Percentiles rank a stretch among this genome's conserved stretches.
phyloP scores from a whole-genome alignment of 2,888 invertebrate genomes.

The Proisotoma minuta region DNA sequence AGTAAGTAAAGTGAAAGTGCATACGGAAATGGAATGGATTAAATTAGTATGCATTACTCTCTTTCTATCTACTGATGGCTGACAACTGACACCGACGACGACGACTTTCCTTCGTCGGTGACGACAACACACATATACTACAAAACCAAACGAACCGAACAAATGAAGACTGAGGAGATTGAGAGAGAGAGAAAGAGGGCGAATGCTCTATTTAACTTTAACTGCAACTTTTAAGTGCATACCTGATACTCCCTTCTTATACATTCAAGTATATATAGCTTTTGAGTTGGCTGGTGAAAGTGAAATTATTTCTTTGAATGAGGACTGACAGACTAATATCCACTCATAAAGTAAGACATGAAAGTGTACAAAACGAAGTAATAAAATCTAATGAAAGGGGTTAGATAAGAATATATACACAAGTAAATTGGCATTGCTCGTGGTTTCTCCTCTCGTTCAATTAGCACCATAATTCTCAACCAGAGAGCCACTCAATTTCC shows the following conservation, averaged over 20 bases:
- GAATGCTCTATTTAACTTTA: too few relatives aligned
- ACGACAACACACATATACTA: too few relatives aligned
- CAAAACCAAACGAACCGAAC: not conserved
- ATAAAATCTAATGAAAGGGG: not conserved
- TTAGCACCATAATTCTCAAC: not conserved
- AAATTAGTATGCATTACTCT: not conserved
- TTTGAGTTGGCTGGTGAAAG: too few relatives aligned
- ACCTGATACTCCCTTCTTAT: too few relatives aligned
- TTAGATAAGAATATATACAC: not conserved
- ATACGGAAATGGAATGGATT: not conserved
- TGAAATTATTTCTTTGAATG: too few relatives aligned
- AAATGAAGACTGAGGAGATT: too few relatives aligned
- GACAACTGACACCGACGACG: not conserved
- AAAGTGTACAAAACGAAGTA: too few relatives aligned
- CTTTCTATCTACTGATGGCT: not conserved
- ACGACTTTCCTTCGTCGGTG: too few relatives aligned
- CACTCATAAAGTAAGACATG: not conserved
- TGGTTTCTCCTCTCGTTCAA: not conserved
- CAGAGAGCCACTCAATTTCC: not conserved
- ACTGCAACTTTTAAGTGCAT: too few relatives aligned
- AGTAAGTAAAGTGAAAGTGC: not conserved
- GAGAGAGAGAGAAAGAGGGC: not conserved
- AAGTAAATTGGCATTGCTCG: too few relatives aligned
- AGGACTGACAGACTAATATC: not conserved
- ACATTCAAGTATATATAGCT: too few relatives aligned